Conservation (phyloP, 2,113 vertebrate species). For the Colius striatus region DNA sequence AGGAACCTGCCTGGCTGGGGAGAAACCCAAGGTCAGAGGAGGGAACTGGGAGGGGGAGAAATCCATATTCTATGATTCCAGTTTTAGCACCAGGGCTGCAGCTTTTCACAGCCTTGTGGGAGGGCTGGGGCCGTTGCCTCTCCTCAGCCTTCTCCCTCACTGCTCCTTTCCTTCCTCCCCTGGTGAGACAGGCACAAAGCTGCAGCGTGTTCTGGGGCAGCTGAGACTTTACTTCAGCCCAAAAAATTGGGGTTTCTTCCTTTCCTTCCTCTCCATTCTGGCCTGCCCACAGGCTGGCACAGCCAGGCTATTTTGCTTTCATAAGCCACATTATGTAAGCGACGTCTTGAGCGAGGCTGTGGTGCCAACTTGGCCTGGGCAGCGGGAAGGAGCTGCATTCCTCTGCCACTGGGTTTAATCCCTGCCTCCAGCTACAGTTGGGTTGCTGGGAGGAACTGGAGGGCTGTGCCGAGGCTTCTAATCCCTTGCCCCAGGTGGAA, state of each 20-base stretch:
- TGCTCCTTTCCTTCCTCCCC: background rate
- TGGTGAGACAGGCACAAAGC: background rate
- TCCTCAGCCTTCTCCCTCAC: background rate
- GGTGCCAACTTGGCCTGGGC: slow-evolving; percentile 52
- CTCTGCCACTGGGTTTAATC: slow-evolving; percentile 44
- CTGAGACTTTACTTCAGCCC: background rate
- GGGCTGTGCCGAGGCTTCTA: background rate
- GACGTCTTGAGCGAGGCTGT: slow-evolving; percentile 23
- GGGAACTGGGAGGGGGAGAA: background rate
- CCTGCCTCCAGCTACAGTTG: slow-evolving; percentile 39
- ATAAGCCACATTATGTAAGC: slow-evolving; percentile 71
- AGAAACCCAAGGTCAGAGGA: background rate
- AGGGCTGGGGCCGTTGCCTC: background rate
- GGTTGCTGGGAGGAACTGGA: slow-evolving; percentile 3
- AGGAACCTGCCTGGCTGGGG: background rate
- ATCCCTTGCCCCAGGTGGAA: slow-evolving; percentile 32
- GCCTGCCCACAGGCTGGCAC: slow-evolving; percentile 45
- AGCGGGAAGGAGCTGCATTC: slow-evolving; percentile 55
- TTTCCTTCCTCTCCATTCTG: background rate
- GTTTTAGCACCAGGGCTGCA: background rate
- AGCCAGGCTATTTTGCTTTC: slow-evolving; percentile 37
- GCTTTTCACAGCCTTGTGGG: background rate
- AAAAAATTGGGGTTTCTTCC: background rate
- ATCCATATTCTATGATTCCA: background rate
- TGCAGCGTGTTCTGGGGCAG: background rate